Base-by-base conservation (phyloP, 2,888 invertebrate genomes). In the Nomada ferruginata region DNA sequence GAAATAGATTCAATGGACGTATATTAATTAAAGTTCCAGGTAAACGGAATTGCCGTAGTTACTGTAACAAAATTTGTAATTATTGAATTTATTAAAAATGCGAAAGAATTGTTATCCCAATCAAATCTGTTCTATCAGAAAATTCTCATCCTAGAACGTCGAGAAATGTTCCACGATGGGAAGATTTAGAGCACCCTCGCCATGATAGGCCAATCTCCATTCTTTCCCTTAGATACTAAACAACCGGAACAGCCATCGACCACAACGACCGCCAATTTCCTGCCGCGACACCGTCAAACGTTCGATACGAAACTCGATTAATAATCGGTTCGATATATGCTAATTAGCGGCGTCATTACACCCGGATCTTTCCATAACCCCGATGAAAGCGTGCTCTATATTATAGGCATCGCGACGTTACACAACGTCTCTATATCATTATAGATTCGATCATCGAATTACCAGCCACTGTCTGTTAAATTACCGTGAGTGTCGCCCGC, bases 381-480 rank as follows among this genome's bases (percentile, higher is more conserved):
- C 57, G n/a, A 15, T 47, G 70, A 64, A 59, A 76, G 70, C 59
- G 36, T 18, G 29, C 42, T 60, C 13, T 7, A 68, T 18, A 63
- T 64, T 57, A 13, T 20, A 57, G 11, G 11, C 23, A 55, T n/a
- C 55, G n/a, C 26, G 53, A 57, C 59, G 15, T 77, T 77, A 52
- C 71, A 52, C 20, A n/a, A 11, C 72, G 23, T 64, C 69, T 63
- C 7, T 26, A 23, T 23, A 57, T 44, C 44, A 52, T 55, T 71
- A 52, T 47, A 15, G 53, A 42, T 53, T 68, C 77, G 77, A 66
- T 71, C 59, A 83, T 75, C 71, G 71, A 83, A 63, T 83, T 83
- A 83, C 52, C 69, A 73, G 53, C 59, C 42, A 29, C 69, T 71
- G 72, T 68, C 73, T 72, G 78, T 75, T 78, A 77, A 75, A 80